A percentile compares a stretch with the other conserved stretches of the same genome.
Conservation (phyloP, 2,113 vertebrate species). For the Takifugu flavidus region DNA sequence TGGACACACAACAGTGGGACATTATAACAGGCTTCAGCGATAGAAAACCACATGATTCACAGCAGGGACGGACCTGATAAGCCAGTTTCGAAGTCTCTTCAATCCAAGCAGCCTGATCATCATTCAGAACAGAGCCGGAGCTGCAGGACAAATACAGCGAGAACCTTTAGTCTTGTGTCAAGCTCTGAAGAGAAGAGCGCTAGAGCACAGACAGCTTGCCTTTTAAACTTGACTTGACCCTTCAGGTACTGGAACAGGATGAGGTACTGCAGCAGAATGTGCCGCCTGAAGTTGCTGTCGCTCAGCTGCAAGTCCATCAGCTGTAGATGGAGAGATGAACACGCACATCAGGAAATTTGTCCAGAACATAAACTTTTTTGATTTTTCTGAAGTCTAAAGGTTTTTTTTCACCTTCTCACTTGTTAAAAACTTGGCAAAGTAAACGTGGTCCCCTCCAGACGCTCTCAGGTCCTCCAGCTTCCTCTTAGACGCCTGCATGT, state of each 20-base stretch:
- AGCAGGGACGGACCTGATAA: constrained; percentile 84
- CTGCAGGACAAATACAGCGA: constrained; percentile 60
- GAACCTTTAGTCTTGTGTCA: neutral
- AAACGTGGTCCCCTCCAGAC: constrained; percentile 88
- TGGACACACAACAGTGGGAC: constrained; percentile 38
- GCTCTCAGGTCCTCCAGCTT: constrained; percentile 92
- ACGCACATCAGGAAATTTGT: neutral
- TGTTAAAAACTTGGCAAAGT: constrained; percentile 98
- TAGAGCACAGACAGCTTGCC: constrained; percentile 68
- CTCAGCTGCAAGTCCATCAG: constrained; percentile 98
- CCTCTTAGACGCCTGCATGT: constrained; percentile 93
- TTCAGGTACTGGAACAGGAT: constrained; percentile 98
- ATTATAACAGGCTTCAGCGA: neutral
- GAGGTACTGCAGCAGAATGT: constrained; percentile 95
- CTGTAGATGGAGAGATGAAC: constrained; percentile 60
- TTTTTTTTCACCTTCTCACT: constrained; percentile 88
- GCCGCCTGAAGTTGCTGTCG: constrained; percentile 96
- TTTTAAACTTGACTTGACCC: constrained; percentile 98
- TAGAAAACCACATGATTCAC: neutral
- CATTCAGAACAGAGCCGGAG: constrained; percentile 89
- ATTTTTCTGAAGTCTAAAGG: neutral
- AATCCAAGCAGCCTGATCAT: constrained; percentile 95
- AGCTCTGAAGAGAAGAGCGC: no score
- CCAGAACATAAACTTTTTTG: neutral
- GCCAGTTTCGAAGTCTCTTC: constrained; percentile 95